phyloP scores from a whole-genome alignment of 2,797 vertebrate genomes.

The Chelon labrosus region DNA sequence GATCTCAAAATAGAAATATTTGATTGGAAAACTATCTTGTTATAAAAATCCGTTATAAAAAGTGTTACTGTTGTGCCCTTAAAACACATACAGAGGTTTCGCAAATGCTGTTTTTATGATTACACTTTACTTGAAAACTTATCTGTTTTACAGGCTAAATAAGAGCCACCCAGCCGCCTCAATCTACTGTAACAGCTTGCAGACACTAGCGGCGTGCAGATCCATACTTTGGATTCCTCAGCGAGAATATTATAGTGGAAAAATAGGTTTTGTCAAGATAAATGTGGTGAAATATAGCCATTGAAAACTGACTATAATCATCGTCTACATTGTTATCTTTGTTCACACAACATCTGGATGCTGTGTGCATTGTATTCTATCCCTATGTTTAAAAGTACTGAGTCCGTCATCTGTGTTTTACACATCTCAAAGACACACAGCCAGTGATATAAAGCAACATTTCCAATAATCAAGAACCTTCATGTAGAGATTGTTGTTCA shows the following conservation, averaged over 20 bases:
- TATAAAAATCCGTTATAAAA: constrained; percentile 10
- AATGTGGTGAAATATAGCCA: constrained; percentile 25
- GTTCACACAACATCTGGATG: constrained; percentile 38
- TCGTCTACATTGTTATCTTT: constrained; percentile 26
- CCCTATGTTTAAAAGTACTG: constrained; percentile 11
- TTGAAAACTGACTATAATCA: constrained; percentile 27
- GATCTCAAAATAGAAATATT: constrained; percentile 23
- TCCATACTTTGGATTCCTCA: constrained; percentile 8
- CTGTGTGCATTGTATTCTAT: constrained; percentile 14
- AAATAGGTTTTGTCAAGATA: constrained; percentile 28
- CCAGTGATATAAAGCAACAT: constrained; percentile 19
- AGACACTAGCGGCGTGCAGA: constrained; percentile 44
- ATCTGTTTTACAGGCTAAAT: constrained; percentile 55
- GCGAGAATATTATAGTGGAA: constrained; percentile 29
- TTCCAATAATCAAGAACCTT: background rate
- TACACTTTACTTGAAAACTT: constrained; percentile 55
- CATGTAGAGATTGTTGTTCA: background rate
- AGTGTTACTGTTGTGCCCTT: constrained; percentile 29
- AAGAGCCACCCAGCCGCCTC: constrained; percentile 41
- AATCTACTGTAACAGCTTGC: constrained; percentile 61
- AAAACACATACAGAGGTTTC: constrained; percentile 34
- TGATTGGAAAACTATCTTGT: constrained; percentile 26
- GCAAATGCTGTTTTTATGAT: constrained; percentile 65
- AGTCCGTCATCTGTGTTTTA: constrained; percentile 9
- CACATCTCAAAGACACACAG: constrained; percentile 37